A percentile compares a stretch with the other conserved stretches of the same genome.
phyloP scores from a whole-genome alignment of 1,140 invertebrate species.

The Hypsibius dujardini region DNA sequence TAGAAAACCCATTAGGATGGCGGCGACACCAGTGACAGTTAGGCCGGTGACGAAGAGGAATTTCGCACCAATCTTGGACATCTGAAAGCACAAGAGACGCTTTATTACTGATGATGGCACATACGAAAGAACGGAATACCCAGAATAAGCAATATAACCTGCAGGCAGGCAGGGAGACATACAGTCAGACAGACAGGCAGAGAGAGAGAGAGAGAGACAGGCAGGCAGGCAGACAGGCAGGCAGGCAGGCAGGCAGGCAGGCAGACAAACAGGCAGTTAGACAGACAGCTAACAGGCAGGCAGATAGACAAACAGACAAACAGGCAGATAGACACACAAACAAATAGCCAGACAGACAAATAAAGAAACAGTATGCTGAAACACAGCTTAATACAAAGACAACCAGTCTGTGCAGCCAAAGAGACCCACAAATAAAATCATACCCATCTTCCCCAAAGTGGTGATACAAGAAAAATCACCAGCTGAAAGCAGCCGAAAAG shows the following conservation, averaged over 20 bases:
- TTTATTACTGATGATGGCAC: no score
- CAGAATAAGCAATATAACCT: no score
- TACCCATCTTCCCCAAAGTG: slow-evolving; percentile 16
- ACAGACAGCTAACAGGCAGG: no score
- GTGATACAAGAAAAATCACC: slow-evolving; percentile 52
- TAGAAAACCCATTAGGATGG: slow-evolving; percentile 56
- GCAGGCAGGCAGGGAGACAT: no score
- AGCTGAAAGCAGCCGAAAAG: slow-evolving; percentile 82
- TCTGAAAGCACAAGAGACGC: slow-evolving; percentile 38
- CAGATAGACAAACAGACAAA: no score
- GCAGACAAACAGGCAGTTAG: no score
- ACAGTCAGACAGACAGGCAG: slow-evolving; percentile 13
- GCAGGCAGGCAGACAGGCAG: not conserved
- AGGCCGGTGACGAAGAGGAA: slow-evolving; percentile 67
- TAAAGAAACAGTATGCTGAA: slow-evolving; percentile 21
- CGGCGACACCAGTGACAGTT: slow-evolving; percentile 50
- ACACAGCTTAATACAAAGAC: slow-evolving; percentile 52
- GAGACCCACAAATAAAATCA: not conserved
- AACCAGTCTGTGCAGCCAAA: not conserved
- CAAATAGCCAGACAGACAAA: no score
- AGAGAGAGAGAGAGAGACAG: slow-evolving; percentile 7
- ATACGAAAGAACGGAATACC: no score
- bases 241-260: not conserved
- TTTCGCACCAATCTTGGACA: slow-evolving; percentile 63
- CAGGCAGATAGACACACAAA: slow-evolving; percentile 19